Conservation (phyloP, 2,888 invertebrate species). For the Apodemia zela region DNA sequence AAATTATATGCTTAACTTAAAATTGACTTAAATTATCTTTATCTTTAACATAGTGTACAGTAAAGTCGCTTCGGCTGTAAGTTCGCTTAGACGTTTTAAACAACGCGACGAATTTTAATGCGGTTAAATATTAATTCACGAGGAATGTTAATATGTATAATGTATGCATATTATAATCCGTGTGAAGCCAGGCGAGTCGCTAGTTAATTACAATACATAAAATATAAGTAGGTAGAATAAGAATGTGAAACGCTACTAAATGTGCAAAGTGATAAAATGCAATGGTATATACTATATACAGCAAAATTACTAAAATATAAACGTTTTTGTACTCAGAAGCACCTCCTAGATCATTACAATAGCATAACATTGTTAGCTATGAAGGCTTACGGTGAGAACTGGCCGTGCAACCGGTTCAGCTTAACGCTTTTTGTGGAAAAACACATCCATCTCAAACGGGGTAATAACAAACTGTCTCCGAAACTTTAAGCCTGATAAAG, state of each 20-base stretch:
- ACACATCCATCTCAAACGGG: conserved; percentile 40
- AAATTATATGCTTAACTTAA: too few species aligned
- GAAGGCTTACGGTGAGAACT: conserved; percentile 62
- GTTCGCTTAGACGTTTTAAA: too few species aligned
- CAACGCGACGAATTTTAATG: too few species aligned
- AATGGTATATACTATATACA: conserved; percentile 50
- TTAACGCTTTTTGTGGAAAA: conserved; percentile 64
- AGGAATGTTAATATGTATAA: too few species aligned
- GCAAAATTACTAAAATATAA: conserved; percentile 62
- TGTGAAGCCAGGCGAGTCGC: too few species aligned
- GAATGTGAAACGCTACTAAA: conserved; percentile 36
- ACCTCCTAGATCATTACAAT: conserved; percentile 74
- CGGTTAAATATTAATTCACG: too few species aligned
- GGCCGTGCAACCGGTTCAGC: conserved; percentile 61
- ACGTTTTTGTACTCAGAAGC: conserved; percentile 64
- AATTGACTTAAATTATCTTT: too few species aligned
- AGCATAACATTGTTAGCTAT: conserved; percentile 75
- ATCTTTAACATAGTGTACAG: too few species aligned
- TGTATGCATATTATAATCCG: too few species aligned
- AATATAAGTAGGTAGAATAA: neutral
- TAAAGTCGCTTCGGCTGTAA: too few species aligned
- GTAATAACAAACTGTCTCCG: conserved; percentile 33
- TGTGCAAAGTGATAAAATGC: conserved; percentile 64
- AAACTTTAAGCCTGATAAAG: conserved; percentile 32
- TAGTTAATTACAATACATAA: too few species aligned